Evolutionary conservation across 2,113 vertebrate species (phyloP).

Genomic region (Salvator merianae): DNA sequence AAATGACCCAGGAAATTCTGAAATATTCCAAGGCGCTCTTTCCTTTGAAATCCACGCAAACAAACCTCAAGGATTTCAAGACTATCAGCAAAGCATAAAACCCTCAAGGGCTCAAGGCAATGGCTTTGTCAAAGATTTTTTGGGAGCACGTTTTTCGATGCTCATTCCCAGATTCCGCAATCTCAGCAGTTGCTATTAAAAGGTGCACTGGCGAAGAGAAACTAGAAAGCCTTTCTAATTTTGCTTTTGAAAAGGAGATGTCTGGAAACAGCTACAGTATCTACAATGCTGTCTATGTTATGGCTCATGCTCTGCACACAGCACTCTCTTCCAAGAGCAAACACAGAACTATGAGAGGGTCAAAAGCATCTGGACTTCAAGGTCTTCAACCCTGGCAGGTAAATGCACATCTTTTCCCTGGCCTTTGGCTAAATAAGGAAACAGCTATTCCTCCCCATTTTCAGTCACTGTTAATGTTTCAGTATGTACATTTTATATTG

Average conservation of each 20-base stretch:
- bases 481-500: too few species aligned
- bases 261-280: not conserved
- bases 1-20: not conserved
- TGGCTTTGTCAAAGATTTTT: not conserved
- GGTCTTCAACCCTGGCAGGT: too few species aligned
- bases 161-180: not conserved
- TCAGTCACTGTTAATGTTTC: too few species aligned
- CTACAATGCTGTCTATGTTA: not conserved
- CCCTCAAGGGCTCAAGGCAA: not conserved
- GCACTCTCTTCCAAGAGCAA: not conserved
- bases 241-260: not conserved
- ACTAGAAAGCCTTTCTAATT: not conserved
- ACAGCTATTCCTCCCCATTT: too few species aligned
- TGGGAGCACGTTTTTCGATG: not conserved
- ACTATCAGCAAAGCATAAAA: not conserved
- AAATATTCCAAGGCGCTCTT: not conserved
- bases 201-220: not conserved
- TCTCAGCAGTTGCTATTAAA: too few species aligned
- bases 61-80: not conserved
- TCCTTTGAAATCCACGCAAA: not conserved
- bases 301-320: not conserved
- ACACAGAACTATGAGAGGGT: not conserved
- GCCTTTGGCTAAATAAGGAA: too few species aligned
- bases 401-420: too few species aligned
- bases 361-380: too few species aligned